Evolutionary conservation across 2,888 invertebrate genomes (phyloP).

Genomic region (Rugalucina vietnamica): DNA sequence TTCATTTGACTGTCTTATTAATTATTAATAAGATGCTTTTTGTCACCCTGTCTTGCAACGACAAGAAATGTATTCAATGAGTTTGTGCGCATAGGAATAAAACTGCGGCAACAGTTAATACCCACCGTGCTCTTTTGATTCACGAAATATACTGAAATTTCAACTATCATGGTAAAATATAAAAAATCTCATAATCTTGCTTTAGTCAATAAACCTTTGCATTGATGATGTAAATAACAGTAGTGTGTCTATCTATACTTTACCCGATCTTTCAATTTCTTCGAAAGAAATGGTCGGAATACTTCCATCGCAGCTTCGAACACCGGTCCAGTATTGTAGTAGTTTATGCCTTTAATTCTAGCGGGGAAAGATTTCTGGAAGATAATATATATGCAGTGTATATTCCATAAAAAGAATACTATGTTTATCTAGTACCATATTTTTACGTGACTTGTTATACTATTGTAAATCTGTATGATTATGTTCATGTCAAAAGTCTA

Average conservation of each 20-base stretch:
- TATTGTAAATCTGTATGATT: not conserved
- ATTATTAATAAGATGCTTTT: too few relatives aligned
- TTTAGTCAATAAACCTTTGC: too few relatives aligned
- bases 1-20: too few relatives aligned
- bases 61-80: too few relatives aligned
- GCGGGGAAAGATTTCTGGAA: constrained; percentile 30
- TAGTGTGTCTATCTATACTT: too few relatives aligned
- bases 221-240: too few relatives aligned
- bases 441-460: too few relatives aligned
- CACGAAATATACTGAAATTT: not conserved
- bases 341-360: constrained; percentile 27
- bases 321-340: constrained; percentile 12
- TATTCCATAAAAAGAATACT: not conserved
- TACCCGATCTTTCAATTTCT: constrained; percentile 15
- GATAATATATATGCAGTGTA: not conserved
- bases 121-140: not conserved
- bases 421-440: not conserved
- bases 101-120: too few relatives aligned
- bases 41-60: too few relatives aligned
- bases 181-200: too few relatives aligned
- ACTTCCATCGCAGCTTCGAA: constrained; percentile 17
- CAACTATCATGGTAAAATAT: not conserved
- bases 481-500: not conserved
- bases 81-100: too few relatives aligned
- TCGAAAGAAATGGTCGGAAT: constrained; percentile 1